Base-by-base conservation (phyloP, 1,140 invertebrate species). In the Lasaia peninsularis region DNA sequence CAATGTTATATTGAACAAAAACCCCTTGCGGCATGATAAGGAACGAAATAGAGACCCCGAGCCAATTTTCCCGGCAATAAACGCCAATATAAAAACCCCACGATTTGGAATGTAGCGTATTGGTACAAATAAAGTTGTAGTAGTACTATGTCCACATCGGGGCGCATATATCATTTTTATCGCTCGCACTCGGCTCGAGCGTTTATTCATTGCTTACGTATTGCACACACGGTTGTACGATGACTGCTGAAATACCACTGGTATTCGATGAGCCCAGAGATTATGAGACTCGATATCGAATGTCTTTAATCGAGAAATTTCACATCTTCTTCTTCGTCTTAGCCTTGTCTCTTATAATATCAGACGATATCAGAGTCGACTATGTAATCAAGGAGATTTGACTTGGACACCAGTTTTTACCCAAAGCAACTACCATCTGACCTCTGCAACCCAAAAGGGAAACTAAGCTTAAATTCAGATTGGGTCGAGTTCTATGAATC, bases 131-230 rank as follows among this genome's bases (percentile, higher is more conserved):
- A 86, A 81, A 78, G 75, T 81, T 78, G 72, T 71, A 73, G 67
- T 63, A 63, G 69, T 67, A 63, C 67, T 58, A 65, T 73, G 78
- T 77, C 73, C 79, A 79, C 78, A 73, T 78, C 62, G 69, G 71
- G 58, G 66, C 61, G 70, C 74, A 83, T 89, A 86, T 86, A 88
- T 89, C 84, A 89, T 86, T 89, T 89, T 89, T 88, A 89, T 89
- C 85, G 81, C 75, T 72, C 70, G 71, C 71, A 76, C 77, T 78
- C 76, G 70, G 68, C 67, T 69, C 75, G 72, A 56, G 65, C 76
- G 74, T 73, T 85, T 86, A 85, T 87, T 89, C 83, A 89, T 85
- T 84, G 81, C 76, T 80, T 79, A 85, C 86, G 81, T 87, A 89
- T 83, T 86, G 78, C 81, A 80, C 73, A 78, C 71, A 72, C 56